Percentiles rank a stretch among this genome's conserved stretches.
These are phyloP conservation scores for Uloborus plumipes DNA, from an alignment of 2,888 invertebrate species.

Conservation along the genomic window DNA sequence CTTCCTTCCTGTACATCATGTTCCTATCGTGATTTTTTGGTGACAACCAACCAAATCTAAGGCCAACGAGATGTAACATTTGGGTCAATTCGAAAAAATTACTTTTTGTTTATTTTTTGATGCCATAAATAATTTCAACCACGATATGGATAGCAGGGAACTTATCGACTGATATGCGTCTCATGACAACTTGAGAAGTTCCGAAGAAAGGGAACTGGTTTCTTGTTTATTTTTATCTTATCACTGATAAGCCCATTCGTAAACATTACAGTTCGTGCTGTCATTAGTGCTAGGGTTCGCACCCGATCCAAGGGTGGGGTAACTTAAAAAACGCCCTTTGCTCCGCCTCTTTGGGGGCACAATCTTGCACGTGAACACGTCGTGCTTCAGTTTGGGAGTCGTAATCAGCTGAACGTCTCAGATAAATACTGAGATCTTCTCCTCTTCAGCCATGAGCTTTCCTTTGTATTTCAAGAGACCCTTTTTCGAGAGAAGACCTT, in stretches of 20 bases:
- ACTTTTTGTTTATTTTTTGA: conserved; percentile 30
- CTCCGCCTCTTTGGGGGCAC: conserved; percentile 18
- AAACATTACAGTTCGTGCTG: conserved; percentile 12
- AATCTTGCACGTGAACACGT: conserved; percentile 35
- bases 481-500: background rate
- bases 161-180: conserved; percentile 42
- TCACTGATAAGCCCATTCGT: conserved; percentile 8
- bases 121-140: conserved; percentile 45
- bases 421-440: conserved; percentile 40
- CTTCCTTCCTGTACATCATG: background rate
- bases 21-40: conserved; percentile 9
- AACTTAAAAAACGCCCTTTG: conserved; percentile 14
- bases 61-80: conserved; percentile 16
- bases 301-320: conserved; percentile 16
- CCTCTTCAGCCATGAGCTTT: background rate
- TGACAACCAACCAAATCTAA: conserved; percentile 21
- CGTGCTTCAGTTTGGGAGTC: conserved; percentile 26
- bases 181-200: conserved; percentile 18
- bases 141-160: background rate
- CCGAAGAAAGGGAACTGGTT: conserved; percentile 31
- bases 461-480: conserved; percentile 12
- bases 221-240: conserved; percentile 44
- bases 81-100: conserved; percentile 27
- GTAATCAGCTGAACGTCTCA: conserved; percentile 21
- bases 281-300: conserved; percentile 3